phyloP scores from a whole-genome alignment of 2,113 vertebrate genomes.

The Rousettus leschenaultii region DNA sequence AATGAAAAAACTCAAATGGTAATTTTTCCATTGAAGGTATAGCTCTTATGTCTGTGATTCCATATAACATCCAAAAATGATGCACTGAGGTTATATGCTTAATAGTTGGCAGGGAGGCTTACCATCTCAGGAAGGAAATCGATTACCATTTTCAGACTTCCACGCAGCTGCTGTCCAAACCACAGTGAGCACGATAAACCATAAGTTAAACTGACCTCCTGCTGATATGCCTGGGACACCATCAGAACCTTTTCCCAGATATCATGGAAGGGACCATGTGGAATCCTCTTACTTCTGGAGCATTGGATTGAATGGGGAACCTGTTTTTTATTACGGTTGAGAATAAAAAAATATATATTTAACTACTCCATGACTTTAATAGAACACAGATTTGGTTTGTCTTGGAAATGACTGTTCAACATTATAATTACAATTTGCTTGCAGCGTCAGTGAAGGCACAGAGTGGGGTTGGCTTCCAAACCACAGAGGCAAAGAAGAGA shows the following conservation, averaged over 20 bases:
- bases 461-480: slow-evolving; percentile 38
- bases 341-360: slow-evolving; percentile 40
- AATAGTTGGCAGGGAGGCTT: neutral
- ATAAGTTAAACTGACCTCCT: slow-evolving; percentile 57
- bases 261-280: slow-evolving; percentile 39
- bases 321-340: slow-evolving; percentile 65
- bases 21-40: neutral
- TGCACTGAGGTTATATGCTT: neutral
- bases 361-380: slow-evolving; percentile 65
- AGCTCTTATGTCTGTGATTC: neutral
- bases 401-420: slow-evolving; percentile 48
- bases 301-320: slow-evolving; percentile 43
- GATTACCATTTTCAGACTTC: slow-evolving; percentile 61
- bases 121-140: slow-evolving; percentile 46
- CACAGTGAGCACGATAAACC: slow-evolving; percentile 37
- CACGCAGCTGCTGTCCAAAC: slow-evolving; percentile 57
- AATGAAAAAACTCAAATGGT: neutral
- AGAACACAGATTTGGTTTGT: slow-evolving; percentile 53
- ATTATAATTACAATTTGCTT: slow-evolving; percentile 63
- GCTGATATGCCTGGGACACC: slow-evolving; percentile 58
- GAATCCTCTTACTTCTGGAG: slow-evolving; percentile 44
- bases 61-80: neutral
- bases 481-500: slow-evolving; percentile 37
- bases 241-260: slow-evolving; percentile 56
- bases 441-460: slow-evolving; percentile 40